A percentile compares a stretch with the other conserved stretches of the same genome.
phyloP scores from a whole-genome alignment of 2,113 vertebrate genomes.

The Rhynchopsitta pachyrhyncha region DNA sequence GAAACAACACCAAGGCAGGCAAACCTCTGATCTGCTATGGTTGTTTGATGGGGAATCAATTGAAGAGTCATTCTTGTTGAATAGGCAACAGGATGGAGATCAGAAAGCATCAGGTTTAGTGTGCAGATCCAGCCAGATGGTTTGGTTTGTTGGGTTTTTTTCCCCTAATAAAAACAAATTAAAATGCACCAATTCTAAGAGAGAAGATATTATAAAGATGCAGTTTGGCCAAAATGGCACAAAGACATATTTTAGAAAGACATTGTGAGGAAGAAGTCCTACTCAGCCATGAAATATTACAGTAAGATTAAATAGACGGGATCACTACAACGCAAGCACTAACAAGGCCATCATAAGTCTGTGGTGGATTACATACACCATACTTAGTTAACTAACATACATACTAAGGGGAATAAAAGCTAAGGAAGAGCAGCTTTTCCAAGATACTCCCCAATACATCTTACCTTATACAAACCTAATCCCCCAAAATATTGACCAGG shows the following conservation, averaged over 20 bases:
- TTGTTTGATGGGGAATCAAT: neutral
- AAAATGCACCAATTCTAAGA: neutral
- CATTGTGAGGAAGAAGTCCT: neutral
- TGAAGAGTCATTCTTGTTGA: neutral
- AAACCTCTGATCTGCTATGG: neutral
- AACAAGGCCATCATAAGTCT: neutral
- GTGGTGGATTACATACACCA: neutral
- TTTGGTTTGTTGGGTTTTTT: rapidly evolving
- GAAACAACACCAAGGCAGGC: neutral
- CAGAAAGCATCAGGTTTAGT: neutral
- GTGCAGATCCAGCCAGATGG: neutral
- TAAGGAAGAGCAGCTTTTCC: neutral
- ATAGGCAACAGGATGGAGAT: neutral
- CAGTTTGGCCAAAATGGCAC: neutral
- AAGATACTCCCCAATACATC: neutral
- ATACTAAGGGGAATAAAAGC: neutral
- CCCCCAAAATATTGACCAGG: neutral
- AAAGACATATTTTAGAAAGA: neutral
- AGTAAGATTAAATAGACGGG: neutral
- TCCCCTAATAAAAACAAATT: neutral
- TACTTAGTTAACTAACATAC: neutral
- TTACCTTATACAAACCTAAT: neutral
- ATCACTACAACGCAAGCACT: neutral
- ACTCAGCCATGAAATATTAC: neutral
- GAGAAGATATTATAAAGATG: neutral